Evolutionary conservation across 2,888 invertebrate genomes (phyloP).

Genomic region (Itoplectis maculator): DNA sequence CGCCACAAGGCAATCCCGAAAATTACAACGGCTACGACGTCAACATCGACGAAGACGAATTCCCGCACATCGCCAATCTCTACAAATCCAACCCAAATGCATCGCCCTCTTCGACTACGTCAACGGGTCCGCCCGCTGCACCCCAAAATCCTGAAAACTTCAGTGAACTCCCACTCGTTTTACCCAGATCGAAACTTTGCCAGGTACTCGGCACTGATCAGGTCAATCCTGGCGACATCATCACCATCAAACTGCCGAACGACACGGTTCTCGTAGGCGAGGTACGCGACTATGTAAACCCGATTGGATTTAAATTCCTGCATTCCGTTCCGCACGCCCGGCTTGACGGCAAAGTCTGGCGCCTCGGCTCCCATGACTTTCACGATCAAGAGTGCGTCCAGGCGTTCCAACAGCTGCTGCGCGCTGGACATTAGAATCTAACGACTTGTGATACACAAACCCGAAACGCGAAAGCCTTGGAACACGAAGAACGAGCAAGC

Average conservation of each 20-base stretch:
- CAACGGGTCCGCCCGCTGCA: neutral
- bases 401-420: conserved; percentile 12
- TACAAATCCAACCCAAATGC: neutral
- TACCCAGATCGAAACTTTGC: conserved; percentile 65
- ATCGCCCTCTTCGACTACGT: neutral
- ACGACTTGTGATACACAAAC: neutral
- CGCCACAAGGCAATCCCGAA: neutral
- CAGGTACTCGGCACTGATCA: conserved; percentile 58
- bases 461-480: neutral
- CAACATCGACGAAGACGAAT: neutral
- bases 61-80: neutral
- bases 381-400: conserved; percentile 49
- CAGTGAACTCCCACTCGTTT: conserved; percentile 25
- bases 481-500: neutral
- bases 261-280: conserved; percentile 64
- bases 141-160: neutral
- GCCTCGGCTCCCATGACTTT: conserved; percentile 60
- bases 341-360: conserved; percentile 56
- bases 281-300: conserved; percentile 59
- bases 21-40: neutral
- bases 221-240: conserved; percentile 69
- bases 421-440: neutral
- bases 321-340: neutral
- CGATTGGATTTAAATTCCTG: conserved; percentile 67
- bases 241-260: conserved; percentile 66